Evolutionary conservation across 2,888 invertebrate species (phyloP), one percentile per base, ranked within the genome.

Genomic region (Stegana nigrithorax): DNA sequence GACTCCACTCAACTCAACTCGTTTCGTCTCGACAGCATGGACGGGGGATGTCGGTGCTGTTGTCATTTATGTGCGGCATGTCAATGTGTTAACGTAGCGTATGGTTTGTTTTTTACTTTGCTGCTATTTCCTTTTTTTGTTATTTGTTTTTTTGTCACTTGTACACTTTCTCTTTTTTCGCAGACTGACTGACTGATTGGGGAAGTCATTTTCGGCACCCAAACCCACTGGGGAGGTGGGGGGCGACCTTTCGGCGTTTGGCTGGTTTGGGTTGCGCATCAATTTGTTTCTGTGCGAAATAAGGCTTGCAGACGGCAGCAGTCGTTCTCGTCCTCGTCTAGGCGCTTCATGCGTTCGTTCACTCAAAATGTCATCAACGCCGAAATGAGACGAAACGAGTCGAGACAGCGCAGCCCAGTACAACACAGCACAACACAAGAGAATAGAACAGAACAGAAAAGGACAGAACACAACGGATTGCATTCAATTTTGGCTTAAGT

Each of bases 321-420:
- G n/a, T n/a, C n/a, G n/a, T n/a, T n/a, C n/a, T n/a, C n/a, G 8
- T 55, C 4, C 64, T 19, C 51, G 59, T 62, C 62, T 75, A 78
- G 76, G 76, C 74, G 70, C 70, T n/a, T n/a, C n/a, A n/a, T n/a
- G 70, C 69, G 73, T 74, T 78, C 75, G 76, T 78, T 75, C 78
- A 78, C 78, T 77, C 79, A 78, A 77, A 79, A 78, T 78, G 79
- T 78, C 78, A 80, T 80, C 78, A 78, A 70, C 72, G 72, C 70
- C 69, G 78, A 73, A 75, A 76, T 77, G 75, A 78, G 80, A 78
- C n/a, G n/a, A n/a, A n/a, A n/a, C n/a, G 79, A 75, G 78, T 78
- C 79, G 77, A 78, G 79, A 70, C 75, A 78, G n/a, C n/a, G n/a
- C n/a, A n/a, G n/a, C n/a, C n/a, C n/a, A n/a, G n/a, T n/a, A n/a